A percentile compares a stretch with the other conserved stretches of the same genome.
Conservation (phyloP, 92 coral and sea anemone species). For the Montipora capitata region DNA sequence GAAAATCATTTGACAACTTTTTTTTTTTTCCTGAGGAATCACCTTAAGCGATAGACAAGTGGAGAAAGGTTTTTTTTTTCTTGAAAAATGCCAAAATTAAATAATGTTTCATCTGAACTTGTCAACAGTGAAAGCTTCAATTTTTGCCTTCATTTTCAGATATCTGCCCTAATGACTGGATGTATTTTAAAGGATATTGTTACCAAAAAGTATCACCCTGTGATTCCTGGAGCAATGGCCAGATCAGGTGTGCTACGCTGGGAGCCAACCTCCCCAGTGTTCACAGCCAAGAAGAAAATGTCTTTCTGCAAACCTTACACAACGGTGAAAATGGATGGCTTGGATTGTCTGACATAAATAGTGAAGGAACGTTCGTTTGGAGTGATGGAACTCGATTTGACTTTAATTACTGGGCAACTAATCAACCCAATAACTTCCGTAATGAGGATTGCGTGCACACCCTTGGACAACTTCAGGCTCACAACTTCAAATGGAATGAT, state of each 20-base stretch:
- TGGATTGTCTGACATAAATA: constrained; percentile 19
- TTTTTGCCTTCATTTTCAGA: not conserved
- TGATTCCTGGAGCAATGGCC: constrained; percentile 15
- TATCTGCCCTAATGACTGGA: constrained; percentile 13
- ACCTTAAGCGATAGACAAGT: too few species aligned
- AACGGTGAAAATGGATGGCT: constrained; percentile 22
- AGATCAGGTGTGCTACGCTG: not conserved
- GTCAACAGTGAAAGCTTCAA: too few species aligned
- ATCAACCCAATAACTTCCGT: constrained; percentile 15
- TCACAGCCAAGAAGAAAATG: constrained; percentile 41
- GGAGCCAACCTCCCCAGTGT: constrained; percentile 39
- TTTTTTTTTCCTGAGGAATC: too few species aligned
- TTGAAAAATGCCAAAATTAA: too few species aligned
- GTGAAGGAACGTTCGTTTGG: constrained; percentile 28
- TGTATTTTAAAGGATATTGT: constrained; percentile 25
- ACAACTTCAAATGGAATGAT: constrained; percentile 16
- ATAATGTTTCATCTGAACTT: too few species aligned
- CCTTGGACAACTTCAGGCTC: not conserved
- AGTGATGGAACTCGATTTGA: constrained; percentile 10
- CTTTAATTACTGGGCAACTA: constrained; percentile 17
- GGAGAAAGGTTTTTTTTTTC: too few species aligned
- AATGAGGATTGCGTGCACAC: constrained; percentile 29
- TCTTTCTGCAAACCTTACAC: constrained; percentile 11
- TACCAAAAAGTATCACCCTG: constrained; percentile 20
- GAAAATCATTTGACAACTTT: too few species aligned